Evolutionary conservation across 1,140 invertebrate species (phyloP), one percentile per base, ranked within the genome.

Genomic region (Babylonia areolata): DNA sequence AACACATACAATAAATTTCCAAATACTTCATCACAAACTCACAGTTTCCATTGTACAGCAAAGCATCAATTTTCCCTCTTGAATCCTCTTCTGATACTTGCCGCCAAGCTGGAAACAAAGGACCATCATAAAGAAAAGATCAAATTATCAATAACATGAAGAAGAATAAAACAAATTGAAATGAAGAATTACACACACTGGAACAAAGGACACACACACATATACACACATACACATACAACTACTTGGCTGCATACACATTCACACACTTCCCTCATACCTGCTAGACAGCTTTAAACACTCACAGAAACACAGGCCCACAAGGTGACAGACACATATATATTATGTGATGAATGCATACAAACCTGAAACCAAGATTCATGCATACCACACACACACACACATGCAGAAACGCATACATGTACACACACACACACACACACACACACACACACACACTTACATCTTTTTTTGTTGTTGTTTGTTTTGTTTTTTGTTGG

Each of bases 61-160:
- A 39, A 28, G 85, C 84, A 89, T 93, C 90, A 54, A 93, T 90
- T 23, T 87, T 85, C 35, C 92, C 92, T 51, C 89, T 71, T 28
- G 64, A 58, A n/a, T 78, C 87, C n/a, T 90, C 86, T 86, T 93
- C 92, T 89, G 91, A 88, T 31, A 93, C 87, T 40, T 90, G 89
- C 71, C 92, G 87, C 92, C 92, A 93, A 28, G 35, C 51, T 46
- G 33, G 17, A 31, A 28, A 46, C 39, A 83, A 28, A 78, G 3
- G 23, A 64, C 23, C 3, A 83, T 69, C 12, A 23, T 69, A 37
- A 37, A 0, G 23, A 37, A 75, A 73, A 84, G 9, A 20, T n/a
- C 17, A 78, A 51, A 0, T 12, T 51, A 12, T 0, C 17, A 51
- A 51, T 51, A 51, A 51, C 46, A 51, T 51, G 0, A 46, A 46